Percentiles rank a stretch among this genome's conserved stretches.
These are phyloP conservation scores for Zosterops pallidus DNA, from an alignment of 2,113 vertebrate species.

Conservation along the genomic window DNA sequence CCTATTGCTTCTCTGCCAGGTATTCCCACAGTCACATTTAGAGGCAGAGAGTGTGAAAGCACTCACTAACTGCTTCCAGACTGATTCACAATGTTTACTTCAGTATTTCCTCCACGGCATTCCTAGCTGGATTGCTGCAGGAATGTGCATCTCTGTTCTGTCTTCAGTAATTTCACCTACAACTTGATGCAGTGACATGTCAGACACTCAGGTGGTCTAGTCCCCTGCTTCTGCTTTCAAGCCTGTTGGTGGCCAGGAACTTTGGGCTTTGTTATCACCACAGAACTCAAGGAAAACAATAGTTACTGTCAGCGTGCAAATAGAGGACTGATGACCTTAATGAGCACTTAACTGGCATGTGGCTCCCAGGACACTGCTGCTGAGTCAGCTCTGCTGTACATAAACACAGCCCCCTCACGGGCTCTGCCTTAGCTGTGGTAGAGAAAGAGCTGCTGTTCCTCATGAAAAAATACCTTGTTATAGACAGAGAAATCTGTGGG, in stretches of 20 bases:
- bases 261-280: background rate
- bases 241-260: background rate
- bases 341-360: background rate
- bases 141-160: background rate
- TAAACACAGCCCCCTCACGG: background rate
- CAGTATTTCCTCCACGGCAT: background rate
- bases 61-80: background rate
- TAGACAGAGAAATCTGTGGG: background rate
- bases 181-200: background rate
- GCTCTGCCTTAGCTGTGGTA: background rate
- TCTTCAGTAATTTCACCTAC: background rate
- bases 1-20: background rate
- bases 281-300: background rate
- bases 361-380: conserved; percentile 8
- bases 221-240: background rate
- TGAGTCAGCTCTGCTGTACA: background rate
- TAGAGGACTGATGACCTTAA: background rate
- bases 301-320: background rate
- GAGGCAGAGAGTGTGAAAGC: background rate
- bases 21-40: background rate
- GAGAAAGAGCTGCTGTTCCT: conserved; percentile 21
- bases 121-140: background rate
- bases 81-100: background rate
- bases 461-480: background rate
- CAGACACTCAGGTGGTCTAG: background rate